phyloP scores from a whole-genome alignment of 2,113 vertebrate species.

The Poeciliopsis prolifica region DNA sequence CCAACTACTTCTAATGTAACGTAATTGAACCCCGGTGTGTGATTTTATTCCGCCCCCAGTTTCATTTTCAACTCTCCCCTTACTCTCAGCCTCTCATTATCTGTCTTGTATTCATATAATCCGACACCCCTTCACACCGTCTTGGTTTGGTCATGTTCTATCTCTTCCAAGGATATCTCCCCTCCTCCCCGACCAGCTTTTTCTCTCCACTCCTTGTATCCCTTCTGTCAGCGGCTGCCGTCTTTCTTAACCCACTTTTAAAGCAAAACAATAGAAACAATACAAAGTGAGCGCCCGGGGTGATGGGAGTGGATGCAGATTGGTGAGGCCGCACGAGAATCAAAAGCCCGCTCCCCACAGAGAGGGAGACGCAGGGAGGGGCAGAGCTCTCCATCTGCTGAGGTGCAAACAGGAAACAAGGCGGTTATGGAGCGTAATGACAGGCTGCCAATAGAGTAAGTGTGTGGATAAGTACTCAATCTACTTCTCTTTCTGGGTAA shows the following conservation, averaged over 20 bases:
- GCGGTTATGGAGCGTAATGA: background rate
- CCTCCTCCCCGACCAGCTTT: too few species aligned
- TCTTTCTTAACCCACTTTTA: constrained; percentile 76
- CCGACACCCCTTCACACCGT: constrained; percentile 25
- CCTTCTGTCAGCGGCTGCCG: constrained; percentile 48
- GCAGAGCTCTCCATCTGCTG: constrained; percentile 76
- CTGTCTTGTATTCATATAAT: constrained; percentile 48
- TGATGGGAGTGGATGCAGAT: constrained; percentile 58
- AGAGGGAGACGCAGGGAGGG: constrained; percentile 38
- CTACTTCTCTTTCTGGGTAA: background rate
- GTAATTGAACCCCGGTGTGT: too few species aligned
- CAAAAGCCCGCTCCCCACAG: constrained; percentile 68
- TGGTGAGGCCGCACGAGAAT: constrained; percentile 60
- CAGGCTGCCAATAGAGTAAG: background rate
- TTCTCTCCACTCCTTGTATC: constrained; percentile 7
- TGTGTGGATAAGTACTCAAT: background rate
- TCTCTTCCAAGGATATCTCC: constrained; percentile 9
- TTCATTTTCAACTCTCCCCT: background rate
- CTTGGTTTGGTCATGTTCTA: constrained; percentile 36
- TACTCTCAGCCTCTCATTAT: constrained; percentile 14
- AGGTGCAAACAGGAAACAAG: constrained; percentile 33
- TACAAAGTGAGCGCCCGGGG: constrained; percentile 61
- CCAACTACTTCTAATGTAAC: too few species aligned
- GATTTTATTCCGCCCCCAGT: too few species aligned
- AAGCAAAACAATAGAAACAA: constrained; percentile 74